A percentile compares a stretch with the other conserved stretches of the same genome.
phyloP scores from a whole-genome alignment of 53 echinoderm and acorn worm species.

The Holothuria leucospilota region DNA sequence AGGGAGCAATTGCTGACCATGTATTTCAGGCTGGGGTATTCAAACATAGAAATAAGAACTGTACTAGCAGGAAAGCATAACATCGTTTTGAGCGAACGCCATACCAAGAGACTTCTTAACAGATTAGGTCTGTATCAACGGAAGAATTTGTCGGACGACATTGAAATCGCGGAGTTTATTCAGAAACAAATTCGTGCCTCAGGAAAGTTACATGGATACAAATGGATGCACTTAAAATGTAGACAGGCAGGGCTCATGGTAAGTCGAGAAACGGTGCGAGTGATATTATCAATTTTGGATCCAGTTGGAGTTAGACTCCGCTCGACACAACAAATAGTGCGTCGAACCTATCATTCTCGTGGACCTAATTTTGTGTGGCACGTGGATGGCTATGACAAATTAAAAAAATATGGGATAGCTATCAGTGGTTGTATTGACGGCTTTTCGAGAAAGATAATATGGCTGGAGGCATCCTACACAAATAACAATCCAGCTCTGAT shows the following conservation, averaged over 20 bases:
- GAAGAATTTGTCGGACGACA: not conserved
- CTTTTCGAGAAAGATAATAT: slow-evolving; percentile 2
- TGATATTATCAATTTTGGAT: slow-evolving; percentile 9
- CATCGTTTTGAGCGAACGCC: slow-evolving; percentile 21
- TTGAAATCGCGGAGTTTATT: not conserved
- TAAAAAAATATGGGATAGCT: not conserved
- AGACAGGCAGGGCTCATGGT: not conserved
- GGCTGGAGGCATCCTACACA: not conserved
- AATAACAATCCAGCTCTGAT: not conserved
- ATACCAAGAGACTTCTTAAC: slow-evolving; percentile 13
- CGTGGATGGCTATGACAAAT: not conserved
- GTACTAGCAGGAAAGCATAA: slow-evolving; percentile 13
- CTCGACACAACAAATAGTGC: not conserved
- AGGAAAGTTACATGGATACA: not conserved
- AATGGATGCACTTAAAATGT: slow-evolving; percentile 4
- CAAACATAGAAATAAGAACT: slow-evolving; percentile 39
- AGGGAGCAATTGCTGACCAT: slow-evolving; percentile 21
- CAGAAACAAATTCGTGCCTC: too few relatives aligned
- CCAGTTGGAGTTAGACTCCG: not conserved
- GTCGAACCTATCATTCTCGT: not conserved
- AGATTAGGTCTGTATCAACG: slow-evolving; percentile 26
- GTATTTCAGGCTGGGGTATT: slow-evolving; percentile 31
- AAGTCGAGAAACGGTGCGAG: not conserved
- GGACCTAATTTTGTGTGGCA: not conserved
- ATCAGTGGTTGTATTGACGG: slow-evolving; percentile 14